Evolutionary conservation across 2,113 vertebrate genomes (phyloP).

Genomic region (Himantopus leucocephalus): DNA sequence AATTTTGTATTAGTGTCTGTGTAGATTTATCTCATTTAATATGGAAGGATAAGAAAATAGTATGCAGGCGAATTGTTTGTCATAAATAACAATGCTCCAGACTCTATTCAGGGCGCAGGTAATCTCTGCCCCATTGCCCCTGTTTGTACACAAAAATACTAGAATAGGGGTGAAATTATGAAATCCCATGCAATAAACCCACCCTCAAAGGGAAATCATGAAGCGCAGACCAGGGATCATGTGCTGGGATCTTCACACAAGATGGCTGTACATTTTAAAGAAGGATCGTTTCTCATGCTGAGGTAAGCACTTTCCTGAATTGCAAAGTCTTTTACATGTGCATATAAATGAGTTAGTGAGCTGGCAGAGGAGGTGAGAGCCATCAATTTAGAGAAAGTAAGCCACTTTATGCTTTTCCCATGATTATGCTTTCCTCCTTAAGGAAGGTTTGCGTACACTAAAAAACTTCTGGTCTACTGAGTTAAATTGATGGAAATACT

Average conservation of each 20-base stretch:
- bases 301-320: background rate
- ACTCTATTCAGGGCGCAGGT: background rate
- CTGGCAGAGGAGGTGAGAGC: background rate
- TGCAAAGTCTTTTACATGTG: background rate
- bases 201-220: background rate
- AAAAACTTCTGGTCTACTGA: background rate
- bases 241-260: background rate
- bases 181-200: background rate
- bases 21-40: background rate
- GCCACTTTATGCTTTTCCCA: background rate
- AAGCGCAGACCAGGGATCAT: fast-evolving
- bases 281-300: background rate
- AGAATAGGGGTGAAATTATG: background rate
- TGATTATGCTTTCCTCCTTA: background rate
- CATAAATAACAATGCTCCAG: background rate
- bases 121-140: background rate
- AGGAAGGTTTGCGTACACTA: background rate
- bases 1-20: background rate
- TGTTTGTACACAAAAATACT: background rate
- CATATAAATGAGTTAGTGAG: background rate
- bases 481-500: background rate
- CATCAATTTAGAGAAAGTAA: background rate
- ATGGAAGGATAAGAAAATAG: background rate
- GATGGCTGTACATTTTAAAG: background rate
- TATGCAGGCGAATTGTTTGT: background rate